Conservation (phyloP, 2,113 vertebrate species). For the Emydocephalus ijimae region DNA sequence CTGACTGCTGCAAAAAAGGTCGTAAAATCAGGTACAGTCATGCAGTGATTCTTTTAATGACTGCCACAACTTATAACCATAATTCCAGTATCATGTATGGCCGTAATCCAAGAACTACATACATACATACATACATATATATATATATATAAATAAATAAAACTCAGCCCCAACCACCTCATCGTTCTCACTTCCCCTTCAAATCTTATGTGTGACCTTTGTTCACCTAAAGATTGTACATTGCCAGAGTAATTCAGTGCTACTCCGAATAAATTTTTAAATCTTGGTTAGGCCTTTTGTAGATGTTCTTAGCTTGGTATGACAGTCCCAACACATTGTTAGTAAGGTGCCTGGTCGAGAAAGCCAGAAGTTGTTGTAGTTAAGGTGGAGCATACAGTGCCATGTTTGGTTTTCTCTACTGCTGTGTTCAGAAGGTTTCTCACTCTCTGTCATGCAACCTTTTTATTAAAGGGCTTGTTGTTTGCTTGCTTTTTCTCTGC, state of each 20-base stretch:
- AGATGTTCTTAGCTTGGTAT: neutral
- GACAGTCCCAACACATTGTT: neutral
- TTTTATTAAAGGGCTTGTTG: slow-evolving; percentile 1
- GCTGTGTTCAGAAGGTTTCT: neutral
- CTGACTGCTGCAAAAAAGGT: neutral
- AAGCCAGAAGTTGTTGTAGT: neutral
- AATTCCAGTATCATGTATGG: neutral
- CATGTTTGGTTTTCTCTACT: neutral
- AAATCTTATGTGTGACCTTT: neutral
- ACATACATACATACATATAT: too few species aligned
- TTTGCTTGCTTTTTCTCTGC: neutral
- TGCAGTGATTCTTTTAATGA: neutral
- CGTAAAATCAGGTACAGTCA: neutral
- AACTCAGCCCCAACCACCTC: neutral
- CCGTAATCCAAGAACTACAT: neutral
- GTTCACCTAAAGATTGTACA: neutral
- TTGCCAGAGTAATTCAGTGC: neutral
- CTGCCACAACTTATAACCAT: neutral
- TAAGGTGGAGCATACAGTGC: neutral
- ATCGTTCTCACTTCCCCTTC: neutral
- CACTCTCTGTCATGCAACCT: neutral
- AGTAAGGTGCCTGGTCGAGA: neutral
- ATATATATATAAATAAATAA: neutral
- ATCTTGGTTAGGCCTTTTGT: neutral
- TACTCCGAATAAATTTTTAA: neutral